These are phyloP conservation scores for Tipula vernalis DNA, from an alignment of 2,888 invertebrate species.

Conservation along the genomic window DNA sequence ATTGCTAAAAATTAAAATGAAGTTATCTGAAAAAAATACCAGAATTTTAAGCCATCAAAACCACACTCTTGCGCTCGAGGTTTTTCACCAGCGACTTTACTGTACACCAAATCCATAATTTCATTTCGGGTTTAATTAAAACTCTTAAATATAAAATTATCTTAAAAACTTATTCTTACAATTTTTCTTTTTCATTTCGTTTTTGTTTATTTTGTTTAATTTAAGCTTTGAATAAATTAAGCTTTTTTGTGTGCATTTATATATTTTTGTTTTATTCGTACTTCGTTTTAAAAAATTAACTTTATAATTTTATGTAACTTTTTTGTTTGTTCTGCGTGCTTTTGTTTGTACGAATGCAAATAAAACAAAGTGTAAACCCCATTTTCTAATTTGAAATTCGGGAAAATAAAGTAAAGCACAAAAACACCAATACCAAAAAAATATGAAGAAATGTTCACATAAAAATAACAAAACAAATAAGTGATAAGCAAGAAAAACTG, in stretches of 20 bases:
- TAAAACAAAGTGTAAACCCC: background rate
- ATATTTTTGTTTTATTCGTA: background rate
- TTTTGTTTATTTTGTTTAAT: background rate
- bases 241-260: background rate
- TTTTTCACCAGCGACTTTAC: background rate
- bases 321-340: background rate
- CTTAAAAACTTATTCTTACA: background rate
- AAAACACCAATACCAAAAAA: background rate
- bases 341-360: background rate
- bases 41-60: background rate
- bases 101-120: background rate
- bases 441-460: background rate
- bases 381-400: background rate
- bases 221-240: conserved; percentile 4
- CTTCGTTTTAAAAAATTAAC: background rate
- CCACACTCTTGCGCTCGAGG: background rate
- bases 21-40: background rate
- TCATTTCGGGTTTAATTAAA: background rate
- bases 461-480: background rate
- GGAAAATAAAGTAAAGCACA: background rate
- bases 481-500: background rate
- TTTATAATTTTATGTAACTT: background rate
- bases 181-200: background rate
- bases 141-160: background rate
- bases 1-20: background rate